These are phyloP conservation scores for Thelaira solivaga DNA, from an alignment of 2,888 invertebrate genomes.

Conservation along the genomic window DNA sequence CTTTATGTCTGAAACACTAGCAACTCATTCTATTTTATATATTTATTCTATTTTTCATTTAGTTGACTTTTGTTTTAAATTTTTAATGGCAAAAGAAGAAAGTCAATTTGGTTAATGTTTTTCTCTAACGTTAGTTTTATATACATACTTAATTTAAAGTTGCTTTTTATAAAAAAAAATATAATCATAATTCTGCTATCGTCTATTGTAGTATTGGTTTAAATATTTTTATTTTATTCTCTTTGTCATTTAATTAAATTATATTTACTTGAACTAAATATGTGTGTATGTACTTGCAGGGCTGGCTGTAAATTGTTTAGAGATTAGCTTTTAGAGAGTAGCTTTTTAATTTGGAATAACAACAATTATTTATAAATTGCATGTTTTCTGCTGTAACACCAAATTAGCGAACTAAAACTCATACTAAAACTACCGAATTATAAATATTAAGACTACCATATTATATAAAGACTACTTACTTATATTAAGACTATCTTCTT, in stretches of 20 bases:
- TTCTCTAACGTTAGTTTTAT: conserved; percentile 35
- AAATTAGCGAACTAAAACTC: too few relatives aligned
- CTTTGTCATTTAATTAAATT: neutral
- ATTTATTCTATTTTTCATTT: neutral
- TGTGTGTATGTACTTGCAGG: neutral
- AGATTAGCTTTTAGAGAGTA: too few relatives aligned
- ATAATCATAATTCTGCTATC: conserved; percentile 16
- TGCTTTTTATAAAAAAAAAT: conserved; percentile 34
- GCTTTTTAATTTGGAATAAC: too few relatives aligned
- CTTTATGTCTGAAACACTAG: neutral
- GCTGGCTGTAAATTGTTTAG: neutral
- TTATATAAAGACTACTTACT: too few relatives aligned
- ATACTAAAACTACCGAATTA: too few relatives aligned
- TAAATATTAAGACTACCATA: too few relatives aligned
- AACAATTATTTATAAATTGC: too few relatives aligned
- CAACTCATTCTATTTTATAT: neutral
- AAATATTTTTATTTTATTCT: neutral
- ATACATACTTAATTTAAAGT: too few relatives aligned
- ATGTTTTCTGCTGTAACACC: too few relatives aligned
- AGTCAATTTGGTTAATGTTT: neutral
- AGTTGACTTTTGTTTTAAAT: neutral
- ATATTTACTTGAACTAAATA: conserved; percentile 23
- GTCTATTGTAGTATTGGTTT: neutral
- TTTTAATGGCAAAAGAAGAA: conserved; percentile 53
- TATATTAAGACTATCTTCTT: too few relatives aligned